phyloP scores from a whole-genome alignment of 2,113 vertebrate genomes.

The Cygnus buccinator region DNA sequence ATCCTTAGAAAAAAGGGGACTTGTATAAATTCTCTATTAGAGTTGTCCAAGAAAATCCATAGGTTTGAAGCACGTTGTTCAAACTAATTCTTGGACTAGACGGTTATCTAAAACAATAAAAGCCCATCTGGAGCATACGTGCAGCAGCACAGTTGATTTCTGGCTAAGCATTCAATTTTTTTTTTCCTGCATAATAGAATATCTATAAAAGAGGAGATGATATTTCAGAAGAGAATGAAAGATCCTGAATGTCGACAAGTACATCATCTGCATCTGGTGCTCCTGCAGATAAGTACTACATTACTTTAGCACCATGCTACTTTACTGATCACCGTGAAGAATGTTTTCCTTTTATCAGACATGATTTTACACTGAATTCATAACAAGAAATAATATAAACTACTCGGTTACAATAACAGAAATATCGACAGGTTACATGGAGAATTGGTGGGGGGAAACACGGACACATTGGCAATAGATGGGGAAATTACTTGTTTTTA shows the following conservation, averaged over 20 bases:
- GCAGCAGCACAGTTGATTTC: neutral
- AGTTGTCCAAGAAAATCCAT: neutral
- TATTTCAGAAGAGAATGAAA: neutral
- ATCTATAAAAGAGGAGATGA: neutral
- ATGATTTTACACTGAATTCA: neutral
- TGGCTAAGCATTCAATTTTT: neutral
- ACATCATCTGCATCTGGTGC: neutral
- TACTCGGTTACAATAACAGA: neutral
- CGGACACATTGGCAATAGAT: neutral
- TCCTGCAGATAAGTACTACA: neutral
- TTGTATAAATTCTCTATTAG: neutral
- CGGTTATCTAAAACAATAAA: neutral
- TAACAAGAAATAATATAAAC: too few species aligned
- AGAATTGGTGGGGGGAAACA: neutral
- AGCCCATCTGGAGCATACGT: too few species aligned
- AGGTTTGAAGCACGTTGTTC: neutral
- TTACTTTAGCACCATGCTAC: neutral
- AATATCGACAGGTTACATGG: neutral
- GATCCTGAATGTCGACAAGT: neutral
- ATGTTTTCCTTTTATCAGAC: neutral
- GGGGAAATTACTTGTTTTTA: neutral
- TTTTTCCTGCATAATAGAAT: neutral
- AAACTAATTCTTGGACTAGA: neutral
- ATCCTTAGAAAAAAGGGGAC: neutral
- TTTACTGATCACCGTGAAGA: neutral